phyloP scores from a whole-genome alignment of 1,140 invertebrate genomes.

The Rhynchophorus ferrugineus region DNA sequence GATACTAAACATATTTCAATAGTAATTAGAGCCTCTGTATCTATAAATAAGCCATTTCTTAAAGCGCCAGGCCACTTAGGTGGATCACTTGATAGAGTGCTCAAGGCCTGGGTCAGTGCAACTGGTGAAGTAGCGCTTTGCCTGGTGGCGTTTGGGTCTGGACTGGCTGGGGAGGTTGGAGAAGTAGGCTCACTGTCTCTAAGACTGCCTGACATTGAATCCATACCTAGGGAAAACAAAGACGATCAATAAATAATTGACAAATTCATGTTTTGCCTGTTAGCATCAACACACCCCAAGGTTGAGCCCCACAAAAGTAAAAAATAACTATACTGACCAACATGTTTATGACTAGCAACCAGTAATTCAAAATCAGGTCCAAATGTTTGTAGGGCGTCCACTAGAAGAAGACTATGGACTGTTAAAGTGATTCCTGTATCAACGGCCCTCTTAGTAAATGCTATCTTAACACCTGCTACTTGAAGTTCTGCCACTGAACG shows the following conservation, averaged over 20 bases:
- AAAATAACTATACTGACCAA: conserved; percentile 47
- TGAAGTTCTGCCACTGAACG: conserved; percentile 84
- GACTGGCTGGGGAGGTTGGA: conserved; percentile 68
- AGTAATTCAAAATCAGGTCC: conserved; percentile 91
- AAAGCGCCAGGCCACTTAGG: conserved; percentile 18
- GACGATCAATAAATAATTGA: neutral
- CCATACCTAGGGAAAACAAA: conserved; percentile 64
- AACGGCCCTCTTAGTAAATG: conserved; percentile 60
- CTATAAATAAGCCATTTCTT: conserved; percentile 33
- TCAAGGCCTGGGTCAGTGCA: conserved; percentile 52
- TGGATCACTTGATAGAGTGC: conserved; percentile 32
- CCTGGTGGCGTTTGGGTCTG: conserved; percentile 42
- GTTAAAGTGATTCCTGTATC: conserved; percentile 73
- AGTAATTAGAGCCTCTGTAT: conserved; percentile 77
- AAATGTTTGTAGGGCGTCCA: conserved; percentile 91
- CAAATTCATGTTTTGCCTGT: neutral
- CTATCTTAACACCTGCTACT: conserved; percentile 76
- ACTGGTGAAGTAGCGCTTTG: conserved; percentile 48
- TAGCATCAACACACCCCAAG: neutral
- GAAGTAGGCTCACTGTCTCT: conserved; percentile 85
- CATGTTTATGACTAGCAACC: conserved; percentile 88
- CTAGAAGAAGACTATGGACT: conserved; percentile 84
- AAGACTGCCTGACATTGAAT: conserved; percentile 87
- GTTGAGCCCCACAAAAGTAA: too few species aligned
- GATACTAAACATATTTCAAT: conserved; percentile 72